Base-by-base conservation (phyloP, 2,797 vertebrate species). In the Phaenicophaeus curvirostris region DNA sequence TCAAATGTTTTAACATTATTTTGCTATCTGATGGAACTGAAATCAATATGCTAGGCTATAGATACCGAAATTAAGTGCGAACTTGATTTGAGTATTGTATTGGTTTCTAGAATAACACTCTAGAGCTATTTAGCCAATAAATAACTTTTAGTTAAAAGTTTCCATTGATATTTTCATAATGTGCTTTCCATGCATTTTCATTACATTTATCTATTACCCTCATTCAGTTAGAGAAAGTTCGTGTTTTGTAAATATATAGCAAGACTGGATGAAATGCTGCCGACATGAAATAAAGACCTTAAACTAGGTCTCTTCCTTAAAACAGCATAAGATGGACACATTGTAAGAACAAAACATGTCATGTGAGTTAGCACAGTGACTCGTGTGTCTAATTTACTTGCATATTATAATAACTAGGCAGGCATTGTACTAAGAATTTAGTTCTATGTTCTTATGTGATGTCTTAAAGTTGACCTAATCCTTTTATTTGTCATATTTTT, bases 1-100 rank as follows among this genome's bases (percentile, higher is more conserved):
- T 85, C 63, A 80, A 93, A 79, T 37, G n/a, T 51, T 94, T 93
- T 95, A 65, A 82, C 63, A 87, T 77, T n/a, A 33, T 91, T 73
- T 77, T 90, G 41, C 41, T 94, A 1, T 71, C 71, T 85, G 63
- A 73, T 57, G 82, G 61, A 93, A 87, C 51, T 87, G 48, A 94
- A 94, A 94, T 96, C 89, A 53, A 94, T 95, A 89, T 72, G 21
- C 31, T n/a, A 85, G 46, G 44, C 41, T 55, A 58, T 15, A 80
- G 58, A 75, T 84, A 90, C 11, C 62, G 42, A 89, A 92, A 94
- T 95, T 66, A 88, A 87, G 68, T 71, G 53, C 9, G 63, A 31
- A 81, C 44, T 82, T 94, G 63, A 89, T 90, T 62, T 88, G 30
- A 85, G 57, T 53, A 48, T 89, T 41, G 8, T 67, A 68, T 31